Percentiles rank a stretch among this genome's conserved stretches.
Evolutionary conservation across 2,797 vertebrate genomes (phyloP).

Genomic region (Crocidura indochinensis): DNA sequence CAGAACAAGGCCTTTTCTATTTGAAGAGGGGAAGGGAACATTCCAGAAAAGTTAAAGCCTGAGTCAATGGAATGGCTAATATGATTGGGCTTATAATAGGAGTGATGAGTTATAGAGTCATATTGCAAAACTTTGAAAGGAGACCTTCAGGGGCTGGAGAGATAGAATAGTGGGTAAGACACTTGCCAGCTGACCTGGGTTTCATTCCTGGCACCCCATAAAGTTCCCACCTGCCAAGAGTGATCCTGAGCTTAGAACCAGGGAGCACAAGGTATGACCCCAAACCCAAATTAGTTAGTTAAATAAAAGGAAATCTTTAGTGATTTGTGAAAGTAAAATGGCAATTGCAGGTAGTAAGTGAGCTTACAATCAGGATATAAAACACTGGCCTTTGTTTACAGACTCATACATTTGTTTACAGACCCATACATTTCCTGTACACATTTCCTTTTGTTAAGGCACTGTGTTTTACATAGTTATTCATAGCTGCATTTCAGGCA

Average conservation of each 20-base stretch:
- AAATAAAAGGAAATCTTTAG: too few relatives aligned
- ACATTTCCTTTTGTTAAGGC: too few relatives aligned
- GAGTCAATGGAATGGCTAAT: not conserved
- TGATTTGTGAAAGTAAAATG: not conserved
- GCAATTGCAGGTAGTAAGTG: not conserved
- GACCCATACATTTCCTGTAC: not conserved
- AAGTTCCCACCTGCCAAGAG: too few relatives aligned
- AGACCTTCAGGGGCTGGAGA: not conserved
- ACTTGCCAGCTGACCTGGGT: too few relatives aligned
- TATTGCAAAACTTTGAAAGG: not conserved
- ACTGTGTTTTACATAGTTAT: too few relatives aligned
- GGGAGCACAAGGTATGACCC: too few relatives aligned
- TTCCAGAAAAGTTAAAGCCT: constrained; percentile 35
- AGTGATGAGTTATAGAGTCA: not conserved
- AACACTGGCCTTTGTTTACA: not conserved
- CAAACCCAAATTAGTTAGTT: too few relatives aligned
- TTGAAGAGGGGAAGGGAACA: constrained; percentile 16
- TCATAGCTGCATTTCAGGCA: not conserved
- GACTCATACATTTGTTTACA: not conserved
- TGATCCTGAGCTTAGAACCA: too few relatives aligned
- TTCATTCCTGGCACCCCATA: too few relatives aligned
- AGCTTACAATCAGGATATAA: not conserved
- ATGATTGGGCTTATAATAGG: not conserved
- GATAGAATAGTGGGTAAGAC: too few relatives aligned
- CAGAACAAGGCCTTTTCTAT: constrained; percentile 6